Evolutionary conservation across 2,888 invertebrate species (phyloP).

Genomic region (Dichetophora obliterata): DNA sequence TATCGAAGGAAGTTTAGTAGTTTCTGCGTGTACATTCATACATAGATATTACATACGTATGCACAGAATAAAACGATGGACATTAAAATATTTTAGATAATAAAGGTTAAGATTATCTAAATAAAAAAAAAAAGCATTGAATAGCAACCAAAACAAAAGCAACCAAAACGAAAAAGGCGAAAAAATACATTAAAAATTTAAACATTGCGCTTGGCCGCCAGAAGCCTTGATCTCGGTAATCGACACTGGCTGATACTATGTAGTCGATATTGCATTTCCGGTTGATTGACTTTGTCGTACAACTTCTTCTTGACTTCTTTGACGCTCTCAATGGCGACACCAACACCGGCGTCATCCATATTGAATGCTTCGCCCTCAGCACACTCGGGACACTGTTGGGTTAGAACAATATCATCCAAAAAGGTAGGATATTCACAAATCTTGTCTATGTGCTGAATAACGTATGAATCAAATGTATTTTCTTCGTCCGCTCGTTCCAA

Average conservation of each 20-base stretch:
- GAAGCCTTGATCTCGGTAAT: constrained; percentile 64
- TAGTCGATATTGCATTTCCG: constrained; percentile 68
- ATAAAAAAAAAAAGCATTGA: too few relatives aligned
- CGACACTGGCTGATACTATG: constrained; percentile 68
- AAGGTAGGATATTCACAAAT: constrained; percentile 65
- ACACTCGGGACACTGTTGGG: constrained; percentile 69
- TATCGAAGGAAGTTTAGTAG: too few relatives aligned
- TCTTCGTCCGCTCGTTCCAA: constrained; percentile 57
- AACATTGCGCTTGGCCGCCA: constrained; percentile 62
- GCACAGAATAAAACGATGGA: too few relatives aligned
- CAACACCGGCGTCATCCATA: constrained; percentile 64
- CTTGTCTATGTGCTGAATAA: constrained; percentile 65
- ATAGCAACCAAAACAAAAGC: neutral
- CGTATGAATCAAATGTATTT: constrained; percentile 54
- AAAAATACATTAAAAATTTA: constrained; percentile 9
- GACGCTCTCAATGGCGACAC: constrained; percentile 55
- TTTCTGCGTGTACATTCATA: too few relatives aligned
- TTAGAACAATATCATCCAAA: constrained; percentile 70
- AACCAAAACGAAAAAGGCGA: neutral
- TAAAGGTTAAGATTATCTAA: too few relatives aligned
- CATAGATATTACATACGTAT: too few relatives aligned
- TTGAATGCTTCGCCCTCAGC: constrained; percentile 69
- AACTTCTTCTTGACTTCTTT: constrained; percentile 60
- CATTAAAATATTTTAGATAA: too few relatives aligned
- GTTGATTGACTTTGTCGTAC: constrained; percentile 65